A percentile compares a stretch with the other conserved stretches of the same genome.
Evolutionary conservation across 2,113 vertebrate species (phyloP).

Genomic region (Crotalus tigris): DNA sequence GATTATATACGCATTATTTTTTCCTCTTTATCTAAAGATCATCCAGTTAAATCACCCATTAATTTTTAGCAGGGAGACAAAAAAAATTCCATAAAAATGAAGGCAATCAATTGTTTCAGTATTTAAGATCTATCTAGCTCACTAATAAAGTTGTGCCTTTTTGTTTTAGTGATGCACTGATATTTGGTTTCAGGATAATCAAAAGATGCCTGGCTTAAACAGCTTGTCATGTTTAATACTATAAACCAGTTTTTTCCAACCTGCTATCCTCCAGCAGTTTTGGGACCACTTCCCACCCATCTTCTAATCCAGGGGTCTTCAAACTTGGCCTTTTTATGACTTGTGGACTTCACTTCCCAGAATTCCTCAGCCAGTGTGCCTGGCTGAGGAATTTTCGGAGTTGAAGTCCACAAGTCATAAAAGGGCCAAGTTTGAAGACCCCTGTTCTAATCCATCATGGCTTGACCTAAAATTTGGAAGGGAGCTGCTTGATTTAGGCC

Average conservation of each 20-base stretch:
- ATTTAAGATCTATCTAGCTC: background rate
- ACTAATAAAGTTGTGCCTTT: background rate
- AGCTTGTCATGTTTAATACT: background rate
- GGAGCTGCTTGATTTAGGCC: background rate
- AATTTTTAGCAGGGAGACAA: background rate
- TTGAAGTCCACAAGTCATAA: too few species aligned
- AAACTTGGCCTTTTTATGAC: too few species aligned
- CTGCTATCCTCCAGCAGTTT: background rate
- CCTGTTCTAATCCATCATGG: background rate
- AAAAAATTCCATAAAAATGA: background rate
- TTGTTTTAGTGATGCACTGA: background rate
- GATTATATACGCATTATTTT: background rate
- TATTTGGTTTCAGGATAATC: background rate
- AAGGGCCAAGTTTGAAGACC: too few species aligned
- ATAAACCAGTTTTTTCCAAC: background rate
- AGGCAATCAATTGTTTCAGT: background rate
- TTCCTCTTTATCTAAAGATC: background rate
- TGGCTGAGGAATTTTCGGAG: too few species aligned
- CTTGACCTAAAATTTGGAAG: background rate
- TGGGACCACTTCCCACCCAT: background rate
- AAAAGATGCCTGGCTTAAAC: background rate
- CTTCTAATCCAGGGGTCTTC: background rate
- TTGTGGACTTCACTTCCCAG: too few species aligned
- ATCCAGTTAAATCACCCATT: background rate
- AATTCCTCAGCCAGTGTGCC: too few species aligned